These are phyloP conservation scores for Oncorhynchus clarkii DNA, from an alignment of 2,113 vertebrate genomes.

Conservation along the genomic window DNA sequence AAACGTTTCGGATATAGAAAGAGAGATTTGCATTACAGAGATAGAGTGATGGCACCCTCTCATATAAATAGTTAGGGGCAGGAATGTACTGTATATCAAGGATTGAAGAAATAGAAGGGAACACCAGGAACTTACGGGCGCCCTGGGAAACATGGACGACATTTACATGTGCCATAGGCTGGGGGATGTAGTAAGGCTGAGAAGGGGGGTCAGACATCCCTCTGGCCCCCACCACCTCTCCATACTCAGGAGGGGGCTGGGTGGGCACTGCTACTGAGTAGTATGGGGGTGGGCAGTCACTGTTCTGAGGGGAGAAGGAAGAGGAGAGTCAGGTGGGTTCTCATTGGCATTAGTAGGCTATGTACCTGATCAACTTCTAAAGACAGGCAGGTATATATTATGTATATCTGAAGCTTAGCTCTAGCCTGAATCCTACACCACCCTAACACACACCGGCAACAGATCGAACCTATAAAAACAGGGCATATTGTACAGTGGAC, in stretches of 20 bases:
- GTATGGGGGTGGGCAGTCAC: conserved; percentile 32
- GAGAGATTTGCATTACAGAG: no score
- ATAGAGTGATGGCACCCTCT: no score
- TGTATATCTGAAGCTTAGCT: no score
- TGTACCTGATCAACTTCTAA: no score
- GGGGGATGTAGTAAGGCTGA: conserved; percentile 32
- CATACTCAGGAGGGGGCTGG: conserved; percentile 28
- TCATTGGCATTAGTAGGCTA: background rate
- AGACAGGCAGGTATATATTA: no score
- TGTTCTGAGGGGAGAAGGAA: background rate
- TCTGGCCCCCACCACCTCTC: background rate
- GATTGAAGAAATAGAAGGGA: no score
- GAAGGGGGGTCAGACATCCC: background rate
- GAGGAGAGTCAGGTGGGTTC: background rate
- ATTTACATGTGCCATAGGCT: conserved; percentile 7
- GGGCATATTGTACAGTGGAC: no score
- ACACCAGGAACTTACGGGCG: background rate
- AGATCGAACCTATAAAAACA: no score
- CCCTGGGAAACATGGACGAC: conserved; percentile 1
- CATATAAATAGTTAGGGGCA: background rate
- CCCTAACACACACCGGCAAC: no score
- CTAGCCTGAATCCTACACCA: no score
- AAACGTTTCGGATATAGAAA: no score
- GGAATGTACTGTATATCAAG: background rate
- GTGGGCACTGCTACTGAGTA: conserved; percentile 20